These are phyloP conservation scores for Gryllus longicercus DNA, from an alignment of 2,888 invertebrate species.

Conservation along the genomic window DNA sequence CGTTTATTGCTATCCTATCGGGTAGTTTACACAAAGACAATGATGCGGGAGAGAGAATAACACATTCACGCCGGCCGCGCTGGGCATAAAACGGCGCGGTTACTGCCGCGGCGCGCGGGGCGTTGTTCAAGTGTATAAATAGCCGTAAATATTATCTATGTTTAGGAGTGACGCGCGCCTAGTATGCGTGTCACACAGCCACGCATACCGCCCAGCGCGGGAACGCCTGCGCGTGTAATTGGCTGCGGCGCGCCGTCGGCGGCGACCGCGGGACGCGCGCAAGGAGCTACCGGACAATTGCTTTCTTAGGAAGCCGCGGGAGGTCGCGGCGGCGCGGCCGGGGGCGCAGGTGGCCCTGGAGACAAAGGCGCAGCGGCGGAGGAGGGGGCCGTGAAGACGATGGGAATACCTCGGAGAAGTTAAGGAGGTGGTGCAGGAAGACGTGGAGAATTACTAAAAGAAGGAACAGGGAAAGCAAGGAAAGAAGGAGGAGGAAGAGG, in stretches of 20 bases:
- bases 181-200: background rate
- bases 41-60: background rate
- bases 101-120: background rate
- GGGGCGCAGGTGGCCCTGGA: background rate
- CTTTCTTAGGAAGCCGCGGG: too few relatives aligned
- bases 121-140: background rate
- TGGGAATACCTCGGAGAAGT: background rate
- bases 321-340: too few relatives aligned
- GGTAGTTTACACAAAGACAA: background rate
- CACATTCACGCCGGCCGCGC: background rate
- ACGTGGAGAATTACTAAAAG: background rate
- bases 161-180: background rate
- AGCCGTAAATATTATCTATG: background rate
- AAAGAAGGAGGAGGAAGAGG: background rate
- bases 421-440: background rate
- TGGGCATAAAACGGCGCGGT: background rate
- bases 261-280: too few relatives aligned
- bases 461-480: background rate
- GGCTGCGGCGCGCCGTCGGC: too few relatives aligned
- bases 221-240: too few relatives aligned
- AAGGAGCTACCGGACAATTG: too few relatives aligned
- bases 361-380: background rate
- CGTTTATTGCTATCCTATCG: constrained; percentile 8
- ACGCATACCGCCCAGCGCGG: too few relatives aligned
- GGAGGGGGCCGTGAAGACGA: background rate